A percentile compares a stretch with the other conserved stretches of the same genome.
Evolutionary conservation across 2,797 vertebrate species (phyloP).

Genomic region (Pygocentrus nattereri): DNA sequence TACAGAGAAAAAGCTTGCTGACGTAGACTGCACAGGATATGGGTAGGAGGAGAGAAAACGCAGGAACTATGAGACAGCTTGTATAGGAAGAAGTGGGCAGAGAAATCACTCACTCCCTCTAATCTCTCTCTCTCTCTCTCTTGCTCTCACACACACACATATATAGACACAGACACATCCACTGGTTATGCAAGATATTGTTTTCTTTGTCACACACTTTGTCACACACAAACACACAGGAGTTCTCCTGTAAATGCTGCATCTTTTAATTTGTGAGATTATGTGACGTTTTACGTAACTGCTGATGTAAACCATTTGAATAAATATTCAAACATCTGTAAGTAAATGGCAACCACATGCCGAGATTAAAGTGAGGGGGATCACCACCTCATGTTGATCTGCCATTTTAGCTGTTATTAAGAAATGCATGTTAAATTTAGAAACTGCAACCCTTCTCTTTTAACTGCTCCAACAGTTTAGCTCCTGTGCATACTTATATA

Average conservation of each 20-base stretch:
- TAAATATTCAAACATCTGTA: neutral
- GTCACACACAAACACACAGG: slow-evolving; percentile 24
- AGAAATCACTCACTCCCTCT: slow-evolving; percentile 53
- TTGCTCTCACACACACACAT: slow-evolving; percentile 42
- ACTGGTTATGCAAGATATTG: slow-evolving; percentile 60
- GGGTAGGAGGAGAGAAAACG: slow-evolving; percentile 72
- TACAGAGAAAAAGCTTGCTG: slow-evolving; percentile 56
- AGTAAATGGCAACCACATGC: neutral
- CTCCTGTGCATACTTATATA: no score
- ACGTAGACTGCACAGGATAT: slow-evolving; percentile 64
- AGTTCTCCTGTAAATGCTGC: slow-evolving; percentile 3
- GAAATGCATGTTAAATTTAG: neutral
- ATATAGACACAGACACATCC: slow-evolving; percentile 25
- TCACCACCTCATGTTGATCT: no score
- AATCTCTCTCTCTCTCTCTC: slow-evolving; percentile 43
- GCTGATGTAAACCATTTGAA: neutral
- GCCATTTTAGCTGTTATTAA: neutral
- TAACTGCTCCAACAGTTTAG: no score
- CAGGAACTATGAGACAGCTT: slow-evolving; percentile 62
- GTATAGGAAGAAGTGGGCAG: slow-evolving; percentile 69
- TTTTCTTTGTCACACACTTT: slow-evolving; percentile 56
- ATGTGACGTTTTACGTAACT: slow-evolving; percentile 38
- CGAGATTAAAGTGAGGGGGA: neutral
- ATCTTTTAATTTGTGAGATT: slow-evolving; percentile 40
- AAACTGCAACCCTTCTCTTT: neutral